Base-by-base conservation (phyloP, 2,888 invertebrate species). In the Scrobipalpa costella region DNA sequence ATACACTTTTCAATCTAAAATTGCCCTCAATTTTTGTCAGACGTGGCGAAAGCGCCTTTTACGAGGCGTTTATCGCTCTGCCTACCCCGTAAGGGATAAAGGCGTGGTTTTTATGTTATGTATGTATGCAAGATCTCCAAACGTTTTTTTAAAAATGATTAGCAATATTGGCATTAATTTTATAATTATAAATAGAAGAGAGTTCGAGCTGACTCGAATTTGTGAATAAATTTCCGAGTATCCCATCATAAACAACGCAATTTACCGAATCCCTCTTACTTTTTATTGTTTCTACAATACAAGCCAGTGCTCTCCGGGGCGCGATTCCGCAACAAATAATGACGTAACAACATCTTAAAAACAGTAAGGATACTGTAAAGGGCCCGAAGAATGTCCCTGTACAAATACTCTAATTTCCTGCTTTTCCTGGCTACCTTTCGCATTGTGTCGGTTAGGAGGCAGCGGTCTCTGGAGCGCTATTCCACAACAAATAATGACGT, bases 401-500 rank as follows among this genome's bases (percentile, higher is more conserved):
- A 52, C 50, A 21, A 52, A 52, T 52, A 52, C 50, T 52, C 21
- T 52, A 52, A 52, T 52, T 52, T 52, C 44, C 44, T n/a, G 44
- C 44, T 44, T 44, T n/a, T 44, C 21, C 33, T 34, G 57, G 57
- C 57, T 57, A 57, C 34, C 57, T 57, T 36, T 57, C 34, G 34
- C 57, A 57, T 57, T 36, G 36, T 57, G 15, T 34, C 11, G 36
- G n/a, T 57, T 8, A 36, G 36, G 34, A 57, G n/a, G 9, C 27
- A 34, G 50, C 50, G 50, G 50, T 52, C 50, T 52, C 50, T 27
- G 13, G 50, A 52, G 63, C 33, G 60, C 60, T 33, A 34, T 64
- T 69, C 68, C 65, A 67, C 66, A 64, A 66, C 68, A 65, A 66
- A 70, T 70, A 70, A 70, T 67, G 64, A 66, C 68, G 68, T 60